Percentiles rank a stretch among this genome's conserved stretches.
Evolutionary conservation across 35 echinoderm and acorn worm species (phyloP).

Genomic region (Patiria miniata): DNA sequence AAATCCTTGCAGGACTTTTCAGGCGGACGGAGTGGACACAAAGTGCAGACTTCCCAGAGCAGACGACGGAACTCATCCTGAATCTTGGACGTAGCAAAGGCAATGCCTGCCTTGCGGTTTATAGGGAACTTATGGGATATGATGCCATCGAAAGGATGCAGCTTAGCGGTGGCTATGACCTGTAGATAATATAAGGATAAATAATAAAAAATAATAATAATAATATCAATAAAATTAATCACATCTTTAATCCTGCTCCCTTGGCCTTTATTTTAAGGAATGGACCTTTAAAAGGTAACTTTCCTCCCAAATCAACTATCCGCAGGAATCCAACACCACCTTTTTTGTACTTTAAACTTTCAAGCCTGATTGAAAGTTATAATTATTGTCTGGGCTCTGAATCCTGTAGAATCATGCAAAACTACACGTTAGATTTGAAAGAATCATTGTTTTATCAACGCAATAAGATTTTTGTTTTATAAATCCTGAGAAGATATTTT

Average conservation of each 20-base stretch:
- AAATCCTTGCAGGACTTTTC: constrained; percentile 66
- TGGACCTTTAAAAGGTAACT: neutral
- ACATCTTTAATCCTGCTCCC: neutral
- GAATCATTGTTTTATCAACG: too few species aligned
- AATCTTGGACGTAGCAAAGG: constrained; percentile 64
- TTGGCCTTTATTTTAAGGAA: neutral
- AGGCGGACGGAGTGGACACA: constrained; percentile 29
- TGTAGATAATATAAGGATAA: too few species aligned
- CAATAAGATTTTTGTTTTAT: too few species aligned
- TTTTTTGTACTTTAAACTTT: too few species aligned
- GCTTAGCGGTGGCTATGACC: constrained; percentile 77
- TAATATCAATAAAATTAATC: neutral
- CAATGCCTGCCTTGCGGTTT: constrained; percentile 72
- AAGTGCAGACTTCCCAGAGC: constrained; percentile 45
- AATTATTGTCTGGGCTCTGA: too few species aligned
- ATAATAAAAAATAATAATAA: neutral
- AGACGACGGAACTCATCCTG: constrained; percentile 64
- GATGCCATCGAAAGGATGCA: constrained; percentile 81
- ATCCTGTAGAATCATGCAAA: too few species aligned
- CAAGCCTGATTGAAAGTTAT: too few species aligned
- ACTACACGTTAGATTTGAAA: too few species aligned
- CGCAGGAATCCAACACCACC: too few species aligned
- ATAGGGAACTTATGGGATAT: constrained; percentile 81
- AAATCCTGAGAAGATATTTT: too few species aligned
- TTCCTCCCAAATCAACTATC: neutral